phyloP scores from a whole-genome alignment of 2,113 vertebrate genomes.

The Saiga tatarica region DNA sequence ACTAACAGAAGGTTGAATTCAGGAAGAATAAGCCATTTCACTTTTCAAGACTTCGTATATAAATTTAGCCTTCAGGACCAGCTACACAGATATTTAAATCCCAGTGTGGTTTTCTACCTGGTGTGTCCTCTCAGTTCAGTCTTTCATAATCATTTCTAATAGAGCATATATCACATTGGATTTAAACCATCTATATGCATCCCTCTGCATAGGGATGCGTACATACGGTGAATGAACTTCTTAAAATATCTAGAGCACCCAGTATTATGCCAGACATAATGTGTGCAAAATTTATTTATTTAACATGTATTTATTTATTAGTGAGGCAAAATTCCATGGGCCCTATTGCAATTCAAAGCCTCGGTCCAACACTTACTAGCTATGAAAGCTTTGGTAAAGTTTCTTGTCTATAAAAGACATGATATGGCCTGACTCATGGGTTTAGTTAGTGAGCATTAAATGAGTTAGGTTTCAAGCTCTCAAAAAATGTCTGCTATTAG shows the following conservation, averaged over 20 bases:
- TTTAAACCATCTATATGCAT: background rate
- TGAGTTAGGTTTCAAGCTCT: background rate
- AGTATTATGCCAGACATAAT: background rate
- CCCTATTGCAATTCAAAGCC: background rate
- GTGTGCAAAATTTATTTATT: background rate
- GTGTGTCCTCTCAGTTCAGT: background rate
- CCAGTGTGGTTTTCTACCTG: background rate
- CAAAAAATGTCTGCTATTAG: background rate
- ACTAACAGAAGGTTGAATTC: background rate
- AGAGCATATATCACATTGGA: background rate
- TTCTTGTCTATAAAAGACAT: background rate
- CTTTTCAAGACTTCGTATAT: background rate
- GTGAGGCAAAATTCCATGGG: background rate
- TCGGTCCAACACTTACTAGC: background rate
- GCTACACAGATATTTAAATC: background rate
- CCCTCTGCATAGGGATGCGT: background rate
- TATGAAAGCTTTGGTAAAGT: background rate
- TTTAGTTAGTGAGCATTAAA: conserved; percentile 33
- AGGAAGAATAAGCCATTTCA: background rate
- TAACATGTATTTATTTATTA: conserved; percentile 21
- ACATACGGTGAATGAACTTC: background rate
- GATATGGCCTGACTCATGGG: background rate
- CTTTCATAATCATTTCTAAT: background rate
- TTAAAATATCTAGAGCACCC: conserved; percentile 7
- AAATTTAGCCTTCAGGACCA: background rate